Conservation (phyloP, 2,888 invertebrate species). For the Oscheius myriophilus region DNA sequence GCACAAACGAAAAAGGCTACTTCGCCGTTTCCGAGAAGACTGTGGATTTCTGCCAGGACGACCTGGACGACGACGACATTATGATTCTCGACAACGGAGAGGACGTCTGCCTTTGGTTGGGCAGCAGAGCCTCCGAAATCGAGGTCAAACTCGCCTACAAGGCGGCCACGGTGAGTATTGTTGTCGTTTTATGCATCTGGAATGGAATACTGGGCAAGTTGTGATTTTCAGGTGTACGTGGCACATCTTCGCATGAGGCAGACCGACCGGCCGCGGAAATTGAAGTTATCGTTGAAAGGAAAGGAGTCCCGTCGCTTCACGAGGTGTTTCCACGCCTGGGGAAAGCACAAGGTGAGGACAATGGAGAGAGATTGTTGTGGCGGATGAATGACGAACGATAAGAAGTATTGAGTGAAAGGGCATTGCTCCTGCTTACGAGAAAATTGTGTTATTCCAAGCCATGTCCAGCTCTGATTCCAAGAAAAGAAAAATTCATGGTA, state of each 20-base stretch:
- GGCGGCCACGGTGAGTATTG: slow-evolving; percentile 85
- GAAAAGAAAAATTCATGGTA: too few relatives aligned
- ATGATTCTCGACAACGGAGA: slow-evolving; percentile 99
- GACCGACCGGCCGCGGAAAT: slow-evolving; percentile 86
- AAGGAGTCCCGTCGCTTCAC: slow-evolving; percentile 93
- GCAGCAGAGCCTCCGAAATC: slow-evolving; percentile 94
- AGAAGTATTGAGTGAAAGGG: too few relatives aligned
- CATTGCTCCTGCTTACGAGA: too few relatives aligned
- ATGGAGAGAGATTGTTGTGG: too few relatives aligned
- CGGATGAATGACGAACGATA: too few relatives aligned
- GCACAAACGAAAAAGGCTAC: slow-evolving; percentile 99
- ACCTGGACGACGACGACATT: slow-evolving; percentile 97
- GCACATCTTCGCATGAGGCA: slow-evolving; percentile 96
- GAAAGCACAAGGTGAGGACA: slow-evolving; percentile 87
- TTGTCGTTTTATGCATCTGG: slow-evolving; percentile 37
- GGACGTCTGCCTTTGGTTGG: slow-evolving; percentile 96
- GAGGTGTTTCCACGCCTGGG: slow-evolving; percentile 99
- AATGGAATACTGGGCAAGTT: too few relatives aligned
- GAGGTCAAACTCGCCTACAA: slow-evolving; percentile 98
- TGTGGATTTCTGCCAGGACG: slow-evolving; percentile 97
- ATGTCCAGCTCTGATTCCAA: too few relatives aligned
- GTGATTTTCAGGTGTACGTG: slow-evolving; percentile 86
- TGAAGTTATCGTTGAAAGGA: slow-evolving; percentile 90
- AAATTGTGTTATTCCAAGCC: too few relatives aligned
- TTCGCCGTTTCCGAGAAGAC: slow-evolving; percentile 99